Conservation (phyloP, 2,113 vertebrate genomes). For the Myanophis thanlyinensis region DNA sequence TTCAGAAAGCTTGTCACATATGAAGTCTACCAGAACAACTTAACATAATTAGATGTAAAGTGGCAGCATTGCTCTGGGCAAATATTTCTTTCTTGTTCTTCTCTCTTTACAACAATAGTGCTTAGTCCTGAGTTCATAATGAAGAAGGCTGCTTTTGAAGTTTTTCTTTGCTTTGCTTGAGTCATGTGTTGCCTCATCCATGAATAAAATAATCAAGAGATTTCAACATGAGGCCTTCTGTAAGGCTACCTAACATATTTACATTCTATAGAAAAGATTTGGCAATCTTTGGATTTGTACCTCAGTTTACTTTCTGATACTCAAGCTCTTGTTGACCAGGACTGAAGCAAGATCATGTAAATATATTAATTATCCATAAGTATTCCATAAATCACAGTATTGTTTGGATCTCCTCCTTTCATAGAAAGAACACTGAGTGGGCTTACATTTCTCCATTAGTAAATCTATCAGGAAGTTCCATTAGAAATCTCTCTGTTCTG, state of each 20-base stretch:
- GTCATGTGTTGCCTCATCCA: conserved; percentile 5
- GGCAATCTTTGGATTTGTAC: background rate
- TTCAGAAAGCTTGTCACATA: accelerated
- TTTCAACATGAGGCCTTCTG: background rate
- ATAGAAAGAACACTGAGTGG: background rate
- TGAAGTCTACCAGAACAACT: background rate
- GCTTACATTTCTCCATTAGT: background rate
- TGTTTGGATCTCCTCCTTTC: background rate
- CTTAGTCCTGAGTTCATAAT: conserved; percentile 12
- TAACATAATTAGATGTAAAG: background rate
- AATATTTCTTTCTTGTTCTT: background rate
- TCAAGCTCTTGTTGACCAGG: background rate
- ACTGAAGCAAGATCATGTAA: background rate
- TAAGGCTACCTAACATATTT: conserved; percentile 31
- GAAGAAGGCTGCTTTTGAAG: conserved; percentile 26
- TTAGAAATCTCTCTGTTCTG: background rate
- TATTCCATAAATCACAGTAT: background rate
- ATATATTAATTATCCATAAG: background rate
- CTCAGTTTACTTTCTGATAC: background rate
- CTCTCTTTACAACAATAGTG: background rate
- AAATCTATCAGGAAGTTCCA: background rate
- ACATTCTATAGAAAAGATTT: background rate
- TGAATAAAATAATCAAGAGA: conserved; percentile 47
- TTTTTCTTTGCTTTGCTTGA: background rate
- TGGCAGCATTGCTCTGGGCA: background rate